phyloP scores from a whole-genome alignment of 2,113 vertebrate genomes.

The Neogale vison region DNA sequence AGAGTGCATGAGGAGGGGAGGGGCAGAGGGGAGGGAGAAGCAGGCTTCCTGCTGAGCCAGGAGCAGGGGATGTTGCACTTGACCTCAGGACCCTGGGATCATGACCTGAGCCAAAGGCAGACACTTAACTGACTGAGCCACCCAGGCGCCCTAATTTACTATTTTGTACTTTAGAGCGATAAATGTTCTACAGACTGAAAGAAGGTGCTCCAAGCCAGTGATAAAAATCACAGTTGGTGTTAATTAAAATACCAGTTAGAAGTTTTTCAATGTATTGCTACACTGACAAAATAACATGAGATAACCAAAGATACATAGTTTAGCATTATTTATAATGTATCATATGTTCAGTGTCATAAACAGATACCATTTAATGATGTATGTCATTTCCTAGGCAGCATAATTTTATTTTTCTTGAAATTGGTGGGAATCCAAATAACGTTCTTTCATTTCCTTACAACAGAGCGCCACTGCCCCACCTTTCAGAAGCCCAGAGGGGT shows the following conservation, averaged over 20 bases:
- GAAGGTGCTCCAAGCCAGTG: background rate
- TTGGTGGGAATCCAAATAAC: background rate
- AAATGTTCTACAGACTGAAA: background rate
- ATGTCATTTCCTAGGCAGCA: background rate
- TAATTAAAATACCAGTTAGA: background rate
- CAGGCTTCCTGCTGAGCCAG: background rate
- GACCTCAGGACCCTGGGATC: background rate
- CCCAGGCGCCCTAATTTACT: background rate
- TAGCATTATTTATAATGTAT: background rate
- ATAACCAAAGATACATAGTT: background rate
- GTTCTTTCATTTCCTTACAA: background rate
- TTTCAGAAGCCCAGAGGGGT: conserved; percentile 87
- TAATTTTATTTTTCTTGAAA: background rate
- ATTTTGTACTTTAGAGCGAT: background rate
- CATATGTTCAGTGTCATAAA: background rate
- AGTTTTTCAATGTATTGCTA: background rate
- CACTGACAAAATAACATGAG: background rate
- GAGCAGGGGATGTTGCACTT: rapidly evolving
- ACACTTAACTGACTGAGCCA: background rate
- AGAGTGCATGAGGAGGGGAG: background rate
- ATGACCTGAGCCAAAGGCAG: background rate
- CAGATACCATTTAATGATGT: background rate
- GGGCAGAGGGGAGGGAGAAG: background rate
- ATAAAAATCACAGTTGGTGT: background rate
- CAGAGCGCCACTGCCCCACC: conserved; percentile 91